Percentiles rank a stretch among this genome's conserved stretches.
These are phyloP conservation scores for Epinephelus lanceolatus DNA, from an alignment of 2,113 vertebrate genomes.

Conservation along the genomic window DNA sequence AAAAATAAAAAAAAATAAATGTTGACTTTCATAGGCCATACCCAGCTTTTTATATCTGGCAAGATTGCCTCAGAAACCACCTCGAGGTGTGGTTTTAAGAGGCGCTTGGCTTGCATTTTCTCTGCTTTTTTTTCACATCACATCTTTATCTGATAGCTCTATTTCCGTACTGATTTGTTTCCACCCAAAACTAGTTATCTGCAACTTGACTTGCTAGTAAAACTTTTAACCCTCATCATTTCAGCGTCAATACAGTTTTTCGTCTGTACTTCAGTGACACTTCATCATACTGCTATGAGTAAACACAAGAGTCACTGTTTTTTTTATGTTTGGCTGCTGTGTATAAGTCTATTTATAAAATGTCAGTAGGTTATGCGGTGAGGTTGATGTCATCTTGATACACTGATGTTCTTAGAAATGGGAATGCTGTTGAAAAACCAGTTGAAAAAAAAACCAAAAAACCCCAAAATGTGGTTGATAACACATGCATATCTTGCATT, in stretches of 20 bases:
- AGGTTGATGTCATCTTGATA: slow-evolving; percentile 18
- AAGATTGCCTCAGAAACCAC: not conserved
- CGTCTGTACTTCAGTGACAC: not conserved
- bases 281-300: not conserved
- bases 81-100: not conserved
- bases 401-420: slow-evolving; percentile 67
- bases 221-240: not conserved
- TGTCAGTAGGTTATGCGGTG: not conserved
- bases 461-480: slow-evolving; percentile 25
- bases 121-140: not conserved
- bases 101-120: not conserved
- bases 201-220: not conserved
- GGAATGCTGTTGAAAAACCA: not conserved
- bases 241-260: not conserved
- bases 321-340: not conserved
- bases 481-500: slow-evolving; percentile 14
- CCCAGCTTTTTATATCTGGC: not conserved
- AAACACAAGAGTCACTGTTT: not conserved
- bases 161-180: not conserved
- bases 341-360: not conserved
- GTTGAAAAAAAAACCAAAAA: not conserved
- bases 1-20: no score
- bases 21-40: no score
- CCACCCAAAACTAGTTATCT: not conserved
- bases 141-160: not conserved